Conservation (phyloP, 2,113 vertebrate species). For the Macroglossus sobrinus region DNA sequence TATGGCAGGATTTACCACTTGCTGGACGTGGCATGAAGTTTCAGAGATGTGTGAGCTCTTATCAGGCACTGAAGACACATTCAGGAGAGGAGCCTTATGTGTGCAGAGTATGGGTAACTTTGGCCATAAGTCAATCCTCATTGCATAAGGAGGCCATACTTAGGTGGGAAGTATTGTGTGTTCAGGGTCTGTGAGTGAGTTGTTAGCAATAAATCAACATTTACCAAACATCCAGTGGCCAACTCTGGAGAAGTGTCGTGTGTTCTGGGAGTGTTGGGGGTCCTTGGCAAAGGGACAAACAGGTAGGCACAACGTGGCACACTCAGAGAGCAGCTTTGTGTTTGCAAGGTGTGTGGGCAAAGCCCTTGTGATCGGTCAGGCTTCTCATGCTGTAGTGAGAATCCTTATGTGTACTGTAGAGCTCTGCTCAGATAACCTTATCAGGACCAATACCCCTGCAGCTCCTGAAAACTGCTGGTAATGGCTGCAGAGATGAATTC, state of each 20-base stretch:
- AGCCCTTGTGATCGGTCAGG: not conserved
- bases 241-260: not conserved
- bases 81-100: not conserved
- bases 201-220: not conserved
- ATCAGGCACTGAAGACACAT: not conserved
- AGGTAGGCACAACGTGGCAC: not conserved
- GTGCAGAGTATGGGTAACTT: not conserved
- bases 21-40: too few species aligned
- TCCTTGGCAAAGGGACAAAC: not conserved
- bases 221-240: not conserved
- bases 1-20: too few species aligned
- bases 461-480: not conserved
- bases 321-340: not conserved
- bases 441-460: not conserved
- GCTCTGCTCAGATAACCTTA: not conserved
- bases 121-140: not conserved
- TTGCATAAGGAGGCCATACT: not conserved
- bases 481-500: not conserved
- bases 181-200: not conserved
- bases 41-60: not conserved
- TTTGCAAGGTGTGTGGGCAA: not conserved
- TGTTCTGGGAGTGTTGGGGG: not conserved
- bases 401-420: not conserved
- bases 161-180: not conserved
- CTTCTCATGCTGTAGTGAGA: not conserved